Percentiles rank a stretch among this genome's conserved stretches.
Conservation (phyloP, 2,888 invertebrate species). For the Epirrita christyi region DNA sequence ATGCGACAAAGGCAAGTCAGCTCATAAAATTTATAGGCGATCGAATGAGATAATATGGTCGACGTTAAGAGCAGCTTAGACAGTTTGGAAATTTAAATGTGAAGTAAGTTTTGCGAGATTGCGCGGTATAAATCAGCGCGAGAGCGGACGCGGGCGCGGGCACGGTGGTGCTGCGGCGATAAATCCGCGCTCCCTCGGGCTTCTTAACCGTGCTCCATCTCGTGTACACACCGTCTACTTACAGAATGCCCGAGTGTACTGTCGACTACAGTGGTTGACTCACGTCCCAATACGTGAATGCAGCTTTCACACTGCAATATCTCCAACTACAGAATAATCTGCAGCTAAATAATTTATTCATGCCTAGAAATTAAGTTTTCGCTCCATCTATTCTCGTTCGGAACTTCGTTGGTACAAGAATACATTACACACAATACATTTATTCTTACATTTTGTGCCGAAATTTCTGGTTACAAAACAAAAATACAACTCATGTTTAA, state of each 20-base stretch:
- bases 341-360: constrained; percentile 14
- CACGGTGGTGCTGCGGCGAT: constrained; percentile 69
- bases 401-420: constrained; percentile 11
- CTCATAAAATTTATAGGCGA: constrained; percentile 85
- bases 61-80: constrained; percentile 84
- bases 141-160: constrained; percentile 57
- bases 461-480: too few relatives aligned
- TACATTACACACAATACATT: constrained; percentile 24
- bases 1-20: constrained; percentile 80
- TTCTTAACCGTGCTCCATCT: constrained; percentile 75
- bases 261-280: constrained; percentile 12
- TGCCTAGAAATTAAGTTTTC: constrained; percentile 21
- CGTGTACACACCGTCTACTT: constrained; percentile 53
- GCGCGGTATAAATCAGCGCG: constrained; percentile 82
- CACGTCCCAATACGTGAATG: constrained; percentile 16
- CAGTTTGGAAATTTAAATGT: constrained; percentile 85
- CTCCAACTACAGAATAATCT: constrained; percentile 24
- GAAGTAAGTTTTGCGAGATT: constrained; percentile 85
- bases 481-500: too few relatives aligned
- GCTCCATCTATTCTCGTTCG: constrained; percentile 12
- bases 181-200: constrained; percentile 82
- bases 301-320: constrained; percentile 25
- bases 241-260: constrained; percentile 30
- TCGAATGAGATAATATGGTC: constrained; percentile 85
- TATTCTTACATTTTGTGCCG: constrained; percentile 40